Conservation (phyloP, 2,113 vertebrate species). For the Mellivora capensis region DNA sequence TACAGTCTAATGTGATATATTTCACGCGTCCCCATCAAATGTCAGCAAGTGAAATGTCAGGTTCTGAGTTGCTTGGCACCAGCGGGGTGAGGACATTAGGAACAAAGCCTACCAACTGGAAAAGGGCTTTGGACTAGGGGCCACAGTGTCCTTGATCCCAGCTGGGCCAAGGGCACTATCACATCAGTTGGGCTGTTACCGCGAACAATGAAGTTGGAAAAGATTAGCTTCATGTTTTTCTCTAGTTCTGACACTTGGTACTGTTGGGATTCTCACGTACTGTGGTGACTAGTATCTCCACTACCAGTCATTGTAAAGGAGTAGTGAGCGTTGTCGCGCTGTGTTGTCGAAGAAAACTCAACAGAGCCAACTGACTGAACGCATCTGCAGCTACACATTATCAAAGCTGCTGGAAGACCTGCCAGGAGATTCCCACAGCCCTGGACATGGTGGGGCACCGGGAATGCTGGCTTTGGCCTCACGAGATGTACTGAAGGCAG, state of each 20-base stretch:
- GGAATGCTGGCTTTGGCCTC: neutral
- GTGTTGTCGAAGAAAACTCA: neutral
- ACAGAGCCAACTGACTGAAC: neutral
- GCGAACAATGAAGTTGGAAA: neutral
- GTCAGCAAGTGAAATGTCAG: neutral
- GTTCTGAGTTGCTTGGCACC: neutral
- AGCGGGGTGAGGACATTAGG: neutral
- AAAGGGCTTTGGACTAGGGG: neutral
- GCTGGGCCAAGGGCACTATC: neutral
- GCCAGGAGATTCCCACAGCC: too few species aligned
- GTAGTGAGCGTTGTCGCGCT: neutral
- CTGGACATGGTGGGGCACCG: accelerated
- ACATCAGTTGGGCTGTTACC: neutral
- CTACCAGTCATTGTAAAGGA: too few species aligned
- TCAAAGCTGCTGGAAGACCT: neutral
- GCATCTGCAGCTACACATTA: neutral
- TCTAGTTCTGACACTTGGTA: too few species aligned
- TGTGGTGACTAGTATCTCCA: neutral
- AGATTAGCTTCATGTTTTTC: too few species aligned
- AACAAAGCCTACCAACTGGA: neutral
- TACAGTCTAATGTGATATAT: neutral
- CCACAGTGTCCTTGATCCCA: neutral
- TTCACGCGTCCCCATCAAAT: neutral
- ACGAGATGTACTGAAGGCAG: neutral
- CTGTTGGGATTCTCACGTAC: neutral